A percentile compares a stretch with the other conserved stretches of the same genome.
These are phyloP conservation scores for Apodemus speciosus DNA, from an alignment of 2,113 vertebrate genomes.

Conservation along the genomic window DNA sequence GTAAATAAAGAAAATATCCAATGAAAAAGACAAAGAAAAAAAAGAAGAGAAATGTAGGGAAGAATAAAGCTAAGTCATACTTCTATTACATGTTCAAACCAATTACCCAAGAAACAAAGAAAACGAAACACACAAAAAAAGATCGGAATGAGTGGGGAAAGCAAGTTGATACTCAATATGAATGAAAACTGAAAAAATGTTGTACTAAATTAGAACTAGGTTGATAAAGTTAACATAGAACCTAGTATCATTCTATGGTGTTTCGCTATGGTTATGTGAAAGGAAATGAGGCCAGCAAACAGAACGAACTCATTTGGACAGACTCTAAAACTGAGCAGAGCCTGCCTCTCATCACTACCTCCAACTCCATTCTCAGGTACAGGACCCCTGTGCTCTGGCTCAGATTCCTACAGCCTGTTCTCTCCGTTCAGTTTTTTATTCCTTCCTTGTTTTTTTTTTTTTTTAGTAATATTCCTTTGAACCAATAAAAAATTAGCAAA, in stretches of 20 bases:
- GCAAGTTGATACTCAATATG: neutral
- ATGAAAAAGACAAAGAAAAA: no score
- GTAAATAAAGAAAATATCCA: no score
- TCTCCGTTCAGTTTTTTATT: neutral
- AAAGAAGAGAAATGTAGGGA: neutral
- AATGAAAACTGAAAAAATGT: neutral
- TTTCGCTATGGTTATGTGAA: neutral
- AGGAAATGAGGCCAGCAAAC: constrained; percentile 6
- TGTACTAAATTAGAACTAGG: constrained; percentile 13
- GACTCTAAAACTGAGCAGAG: neutral
- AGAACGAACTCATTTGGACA: neutral
- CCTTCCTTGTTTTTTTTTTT: neutral
- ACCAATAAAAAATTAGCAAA: constrained; percentile 55
- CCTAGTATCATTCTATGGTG: neutral
- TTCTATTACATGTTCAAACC: constrained; percentile 26
- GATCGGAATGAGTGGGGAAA: neutral
- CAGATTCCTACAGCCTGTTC: neutral
- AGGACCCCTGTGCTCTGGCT: neutral
- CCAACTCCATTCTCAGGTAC: neutral
- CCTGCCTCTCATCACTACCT: neutral
- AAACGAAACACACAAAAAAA: neutral
- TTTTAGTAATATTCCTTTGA: neutral
- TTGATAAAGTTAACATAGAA: neutral
- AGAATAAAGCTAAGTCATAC: neutral
- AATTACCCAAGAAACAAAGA: constrained; percentile 18